These are phyloP conservation scores for Seira sanloemensis DNA, from an alignment of 2,888 invertebrate genomes.

Conservation along the genomic window DNA sequence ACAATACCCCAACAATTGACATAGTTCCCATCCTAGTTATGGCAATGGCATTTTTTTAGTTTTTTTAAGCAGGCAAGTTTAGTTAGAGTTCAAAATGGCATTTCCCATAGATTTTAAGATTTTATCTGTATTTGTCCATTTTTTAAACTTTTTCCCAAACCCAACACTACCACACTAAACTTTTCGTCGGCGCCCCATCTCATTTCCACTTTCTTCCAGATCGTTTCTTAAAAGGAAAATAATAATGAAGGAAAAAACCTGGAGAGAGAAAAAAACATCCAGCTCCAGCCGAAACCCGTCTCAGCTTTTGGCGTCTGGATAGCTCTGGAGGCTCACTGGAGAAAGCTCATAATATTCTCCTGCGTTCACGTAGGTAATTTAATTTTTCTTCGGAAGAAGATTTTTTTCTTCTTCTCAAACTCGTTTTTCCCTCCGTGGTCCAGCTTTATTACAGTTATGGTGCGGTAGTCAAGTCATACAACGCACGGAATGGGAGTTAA, in stretches of 20 bases:
- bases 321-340: neutral
- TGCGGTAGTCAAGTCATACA: too few species aligned
- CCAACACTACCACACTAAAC: too few species aligned
- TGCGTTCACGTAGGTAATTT: neutral
- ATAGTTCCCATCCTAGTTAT: too few species aligned
- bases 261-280: neutral
- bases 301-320: too few species aligned
- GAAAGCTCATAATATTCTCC: neutral
- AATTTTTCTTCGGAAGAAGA: neutral
- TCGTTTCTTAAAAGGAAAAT: neutral
- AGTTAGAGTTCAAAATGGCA: too few species aligned
- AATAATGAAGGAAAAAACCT: neutral
- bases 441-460: neutral
- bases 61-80: too few species aligned
- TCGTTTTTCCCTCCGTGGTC: neutral
- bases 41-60: too few species aligned
- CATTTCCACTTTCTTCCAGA: neutral
- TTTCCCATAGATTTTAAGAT: too few species aligned
- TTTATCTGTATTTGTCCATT: too few species aligned
- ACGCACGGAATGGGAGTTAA: neutral
- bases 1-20: too few species aligned
- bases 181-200: neutral
- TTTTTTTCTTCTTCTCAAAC: neutral
- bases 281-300: neutral
- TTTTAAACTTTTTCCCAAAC: too few species aligned